Evolutionary conservation across 2,888 invertebrate species (phyloP).

Genomic region (Falcaria lacertinaria): DNA sequence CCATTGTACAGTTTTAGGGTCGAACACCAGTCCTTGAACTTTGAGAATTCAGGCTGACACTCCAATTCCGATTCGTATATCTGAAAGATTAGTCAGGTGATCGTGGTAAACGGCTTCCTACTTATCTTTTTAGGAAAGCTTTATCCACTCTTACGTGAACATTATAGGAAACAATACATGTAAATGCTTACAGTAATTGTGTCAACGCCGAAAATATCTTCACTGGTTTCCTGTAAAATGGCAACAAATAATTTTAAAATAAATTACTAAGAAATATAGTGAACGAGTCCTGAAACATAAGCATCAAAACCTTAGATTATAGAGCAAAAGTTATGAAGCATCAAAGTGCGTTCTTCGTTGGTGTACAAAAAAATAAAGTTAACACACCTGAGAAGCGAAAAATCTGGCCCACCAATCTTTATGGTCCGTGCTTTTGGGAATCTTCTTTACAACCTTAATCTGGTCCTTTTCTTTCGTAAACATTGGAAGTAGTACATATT

Average conservation of each 20-base stretch:
- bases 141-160: too few species aligned
- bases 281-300: neutral
- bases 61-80: constrained; percentile 85
- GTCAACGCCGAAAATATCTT: constrained; percentile 6
- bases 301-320: too few species aligned
- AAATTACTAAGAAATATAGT: neutral
- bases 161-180: too few species aligned
- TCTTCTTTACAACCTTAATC: constrained; percentile 15
- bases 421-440: constrained; percentile 10
- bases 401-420: constrained; percentile 63
- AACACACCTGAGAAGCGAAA: constrained; percentile 40
- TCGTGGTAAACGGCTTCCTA: too few species aligned
- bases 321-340: too few species aligned
- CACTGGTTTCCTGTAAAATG: constrained; percentile 18
- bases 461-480: constrained; percentile 25
- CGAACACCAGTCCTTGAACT: constrained; percentile 83
- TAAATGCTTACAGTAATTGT: constrained; percentile 28
- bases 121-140: too few species aligned
- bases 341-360: neutral
- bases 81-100: too few species aligned
- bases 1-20: constrained; percentile 82
- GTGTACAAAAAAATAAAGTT: neutral
- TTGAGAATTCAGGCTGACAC: constrained; percentile 81
- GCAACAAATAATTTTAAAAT: neutral
- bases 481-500: constrained; percentile 47